These are phyloP conservation scores for Dallia pectoralis DNA, from an alignment of 2,797 vertebrate species.

Conservation along the genomic window DNA sequence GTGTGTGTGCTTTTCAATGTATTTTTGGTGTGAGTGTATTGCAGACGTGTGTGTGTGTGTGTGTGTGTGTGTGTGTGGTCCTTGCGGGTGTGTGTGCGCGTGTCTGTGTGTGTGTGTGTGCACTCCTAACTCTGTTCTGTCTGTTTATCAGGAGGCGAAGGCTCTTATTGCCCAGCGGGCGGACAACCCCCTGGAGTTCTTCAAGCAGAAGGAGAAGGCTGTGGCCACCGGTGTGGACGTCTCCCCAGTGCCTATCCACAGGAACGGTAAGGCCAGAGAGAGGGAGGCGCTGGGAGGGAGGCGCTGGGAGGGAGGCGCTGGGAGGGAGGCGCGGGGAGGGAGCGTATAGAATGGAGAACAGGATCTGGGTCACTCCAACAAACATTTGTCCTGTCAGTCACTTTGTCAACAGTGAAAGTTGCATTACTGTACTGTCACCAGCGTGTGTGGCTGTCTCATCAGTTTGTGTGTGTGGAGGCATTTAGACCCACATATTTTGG, in stretches of 20 bases:
- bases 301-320: too few relatives aligned
- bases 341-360: background rate
- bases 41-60: background rate
- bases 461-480: background rate
- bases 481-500: background rate
- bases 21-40: background rate
- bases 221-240: conserved; percentile 80
- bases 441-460: background rate
- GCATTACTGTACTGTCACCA: background rate
- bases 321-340: too few relatives aligned
- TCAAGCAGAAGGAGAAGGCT: conserved; percentile 91
- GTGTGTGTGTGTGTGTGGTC: background rate
- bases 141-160: conserved; percentile 84
- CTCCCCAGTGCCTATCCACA: conserved; percentile 80
- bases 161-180: conserved; percentile 95
- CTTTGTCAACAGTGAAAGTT: background rate
- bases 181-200: conserved; percentile 93
- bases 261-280: conserved; percentile 78
- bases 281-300: background rate
- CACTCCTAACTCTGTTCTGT: conserved; percentile 1
- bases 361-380: background rate
- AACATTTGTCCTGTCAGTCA: background rate
- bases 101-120: background rate
- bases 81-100: too few relatives aligned
- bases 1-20: background rate